These are phyloP conservation scores for Teleiodes luculella DNA, from an alignment of 2,888 invertebrate species.

Conservation along the genomic window DNA sequence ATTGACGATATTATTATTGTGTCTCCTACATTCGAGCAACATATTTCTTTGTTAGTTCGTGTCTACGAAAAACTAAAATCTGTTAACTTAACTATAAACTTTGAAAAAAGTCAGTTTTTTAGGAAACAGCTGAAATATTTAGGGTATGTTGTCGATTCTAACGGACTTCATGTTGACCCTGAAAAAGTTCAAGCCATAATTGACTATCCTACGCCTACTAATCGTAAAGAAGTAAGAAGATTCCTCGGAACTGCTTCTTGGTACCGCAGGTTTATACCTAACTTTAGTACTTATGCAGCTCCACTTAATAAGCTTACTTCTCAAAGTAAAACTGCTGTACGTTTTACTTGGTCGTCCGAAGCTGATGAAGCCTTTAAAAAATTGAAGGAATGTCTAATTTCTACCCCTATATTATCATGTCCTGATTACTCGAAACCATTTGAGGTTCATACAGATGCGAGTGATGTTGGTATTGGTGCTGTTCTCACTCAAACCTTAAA, in stretches of 20 bases:
- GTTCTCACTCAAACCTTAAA: conserved; percentile 7
- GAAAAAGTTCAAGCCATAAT: not conserved
- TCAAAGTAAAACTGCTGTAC: conserved; percentile 17
- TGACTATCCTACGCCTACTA: too few species aligned
- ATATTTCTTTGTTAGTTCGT: too few species aligned
- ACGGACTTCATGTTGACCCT: not conserved
- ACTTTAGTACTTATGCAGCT: conserved; percentile 27
- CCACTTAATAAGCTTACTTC: conserved; percentile 29
- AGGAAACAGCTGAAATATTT: too few species aligned
- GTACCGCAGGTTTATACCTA: conserved; percentile 28
- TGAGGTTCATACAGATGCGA: conserved; percentile 16
- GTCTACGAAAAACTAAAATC: too few species aligned
- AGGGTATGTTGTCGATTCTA: too few species aligned
- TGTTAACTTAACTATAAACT: too few species aligned
- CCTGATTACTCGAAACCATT: conserved; percentile 20
- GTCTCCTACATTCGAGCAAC: too few species aligned
- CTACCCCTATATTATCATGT: conserved; percentile 20
- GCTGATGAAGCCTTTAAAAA: conserved; percentile 25
- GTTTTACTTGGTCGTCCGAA: conserved; percentile 27
- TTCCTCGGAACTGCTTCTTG: conserved; percentile 1
- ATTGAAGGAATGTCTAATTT: conserved; percentile 20
- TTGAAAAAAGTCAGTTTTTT: too few species aligned
- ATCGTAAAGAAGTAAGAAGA: not conserved
- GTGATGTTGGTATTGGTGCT: conserved; percentile 7
- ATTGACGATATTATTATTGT: too few species aligned